phyloP scores from a whole-genome alignment of 2,888 invertebrate species.

The Loripinus fragilis region DNA sequence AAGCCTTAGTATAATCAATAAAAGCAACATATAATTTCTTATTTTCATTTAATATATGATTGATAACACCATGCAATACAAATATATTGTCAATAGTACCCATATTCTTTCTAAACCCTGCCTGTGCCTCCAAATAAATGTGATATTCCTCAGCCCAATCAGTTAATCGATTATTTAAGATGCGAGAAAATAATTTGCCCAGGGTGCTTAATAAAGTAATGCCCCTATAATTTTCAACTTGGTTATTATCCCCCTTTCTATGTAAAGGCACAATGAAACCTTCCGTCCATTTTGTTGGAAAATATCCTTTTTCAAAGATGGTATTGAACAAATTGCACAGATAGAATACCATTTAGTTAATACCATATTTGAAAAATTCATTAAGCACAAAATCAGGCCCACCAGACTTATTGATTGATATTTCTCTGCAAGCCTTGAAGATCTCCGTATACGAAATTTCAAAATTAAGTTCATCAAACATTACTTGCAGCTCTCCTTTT shows the following conservation, averaged over 20 bases:
- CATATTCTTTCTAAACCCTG: constrained; percentile 35
- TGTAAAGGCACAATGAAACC: constrained; percentile 2
- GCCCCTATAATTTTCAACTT: not conserved
- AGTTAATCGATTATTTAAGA: not conserved
- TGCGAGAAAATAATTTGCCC: not conserved
- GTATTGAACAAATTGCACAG: not conserved
- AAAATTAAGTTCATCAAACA: constrained; percentile 7
- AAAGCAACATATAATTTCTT: too few species aligned
- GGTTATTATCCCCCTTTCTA: not conserved
- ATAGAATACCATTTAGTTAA: not conserved
- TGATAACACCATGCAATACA: too few species aligned
- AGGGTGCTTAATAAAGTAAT: constrained; percentile 1
- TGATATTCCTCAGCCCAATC: not conserved
- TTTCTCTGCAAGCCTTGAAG: not conserved
- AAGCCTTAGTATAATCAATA: too few species aligned
- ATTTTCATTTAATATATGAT: too few species aligned
- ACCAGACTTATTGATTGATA: not conserved
- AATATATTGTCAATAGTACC: too few species aligned
- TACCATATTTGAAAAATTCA: not conserved
- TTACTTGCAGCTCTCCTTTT: not conserved
- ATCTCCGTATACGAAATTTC: not conserved
- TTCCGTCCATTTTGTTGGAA: constrained; percentile 3
- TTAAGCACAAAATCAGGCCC: not conserved
- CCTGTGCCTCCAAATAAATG: constrained; percentile 25
- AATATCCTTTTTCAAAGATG: not conserved